These are phyloP conservation scores for Leptodactylus fuscus DNA, from an alignment of 2,113 vertebrate genomes.

Conservation along the genomic window DNA sequence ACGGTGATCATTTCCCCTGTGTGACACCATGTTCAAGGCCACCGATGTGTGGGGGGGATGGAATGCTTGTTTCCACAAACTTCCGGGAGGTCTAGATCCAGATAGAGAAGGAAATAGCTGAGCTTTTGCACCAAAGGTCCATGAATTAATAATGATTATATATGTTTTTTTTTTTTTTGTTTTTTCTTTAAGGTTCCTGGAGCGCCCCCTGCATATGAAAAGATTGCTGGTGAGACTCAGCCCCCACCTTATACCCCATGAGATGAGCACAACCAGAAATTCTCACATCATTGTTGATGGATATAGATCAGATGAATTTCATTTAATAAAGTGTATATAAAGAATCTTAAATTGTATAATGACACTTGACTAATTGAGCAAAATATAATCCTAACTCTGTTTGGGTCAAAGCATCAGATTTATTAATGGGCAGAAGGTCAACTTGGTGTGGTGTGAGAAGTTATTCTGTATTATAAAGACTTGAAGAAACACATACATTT, in stretches of 20 bases:
- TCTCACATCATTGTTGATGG: not conserved
- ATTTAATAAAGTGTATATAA: not conserved
- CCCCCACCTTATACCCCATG: constrained; percentile 90
- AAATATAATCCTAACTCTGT: not conserved
- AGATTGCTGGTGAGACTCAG: constrained; percentile 76
- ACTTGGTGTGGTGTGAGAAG: not conserved
- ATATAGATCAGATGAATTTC: not conserved
- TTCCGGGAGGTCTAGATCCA: no score
- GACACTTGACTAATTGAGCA: not conserved
- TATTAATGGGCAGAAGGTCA: not conserved
- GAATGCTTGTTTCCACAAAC: no score
- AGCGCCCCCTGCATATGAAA: constrained; percentile 92
- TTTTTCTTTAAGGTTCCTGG: constrained; percentile 91
- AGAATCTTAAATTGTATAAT: not conserved
- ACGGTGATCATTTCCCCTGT: no score
- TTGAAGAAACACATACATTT: no score
- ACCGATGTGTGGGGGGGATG: no score
- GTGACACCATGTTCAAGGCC: no score
- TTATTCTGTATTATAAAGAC: no score
- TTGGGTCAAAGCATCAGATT: not conserved
- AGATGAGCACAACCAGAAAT: no score
- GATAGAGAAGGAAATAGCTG: no score
- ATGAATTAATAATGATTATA: no score
- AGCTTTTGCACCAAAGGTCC: no score
- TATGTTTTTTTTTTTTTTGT: no score